Conservation (phyloP, 1,140 invertebrate species). For the Drosophila asahinai region DNA sequence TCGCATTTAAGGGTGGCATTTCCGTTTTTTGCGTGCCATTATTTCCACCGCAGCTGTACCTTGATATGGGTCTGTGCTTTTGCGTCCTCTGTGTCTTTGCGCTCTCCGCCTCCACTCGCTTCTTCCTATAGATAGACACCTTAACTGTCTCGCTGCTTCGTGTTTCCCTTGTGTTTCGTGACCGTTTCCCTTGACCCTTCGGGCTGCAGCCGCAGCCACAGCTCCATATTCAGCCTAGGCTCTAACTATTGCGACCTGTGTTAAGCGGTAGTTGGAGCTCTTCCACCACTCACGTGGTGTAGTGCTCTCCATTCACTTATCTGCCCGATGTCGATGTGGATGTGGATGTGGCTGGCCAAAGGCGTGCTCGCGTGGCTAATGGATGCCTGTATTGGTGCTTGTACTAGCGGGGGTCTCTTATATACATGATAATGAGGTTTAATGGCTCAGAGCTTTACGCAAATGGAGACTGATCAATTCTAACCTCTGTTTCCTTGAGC, state of each 20-base stretch:
- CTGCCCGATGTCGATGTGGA: constrained; percentile 12
- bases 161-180: constrained; percentile 5
- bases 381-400: constrained; percentile 11
- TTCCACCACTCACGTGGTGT: constrained; percentile 34
- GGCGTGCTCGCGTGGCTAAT: constrained; percentile 36
- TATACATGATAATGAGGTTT: constrained; percentile 26
- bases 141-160: constrained; percentile 60
- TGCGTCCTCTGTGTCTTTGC: constrained; percentile 22
- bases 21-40: not conserved
- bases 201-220: constrained; percentile 3
- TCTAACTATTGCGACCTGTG: constrained; percentile 1
- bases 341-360: constrained; percentile 22
- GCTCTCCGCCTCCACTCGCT: constrained; percentile 39
- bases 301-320: constrained; percentile 37
- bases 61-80: constrained; percentile 11
- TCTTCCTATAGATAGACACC: constrained; percentile 67
- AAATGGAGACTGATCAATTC: constrained; percentile 10
- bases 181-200: constrained; percentile 19
- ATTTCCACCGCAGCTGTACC: constrained; percentile 7
- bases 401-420: constrained; percentile 8
- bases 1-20: constrained; percentile 3
- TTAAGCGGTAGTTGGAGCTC: not conserved
- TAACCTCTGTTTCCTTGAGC: not conserved
- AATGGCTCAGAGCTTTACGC: constrained; percentile 15
- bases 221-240: constrained; percentile 15